A percentile compares a stretch with the other conserved stretches of the same genome.
These are phyloP conservation scores for Yponomeuta cagnagella DNA, from an alignment of 2,888 invertebrate genomes.

Conservation along the genomic window DNA sequence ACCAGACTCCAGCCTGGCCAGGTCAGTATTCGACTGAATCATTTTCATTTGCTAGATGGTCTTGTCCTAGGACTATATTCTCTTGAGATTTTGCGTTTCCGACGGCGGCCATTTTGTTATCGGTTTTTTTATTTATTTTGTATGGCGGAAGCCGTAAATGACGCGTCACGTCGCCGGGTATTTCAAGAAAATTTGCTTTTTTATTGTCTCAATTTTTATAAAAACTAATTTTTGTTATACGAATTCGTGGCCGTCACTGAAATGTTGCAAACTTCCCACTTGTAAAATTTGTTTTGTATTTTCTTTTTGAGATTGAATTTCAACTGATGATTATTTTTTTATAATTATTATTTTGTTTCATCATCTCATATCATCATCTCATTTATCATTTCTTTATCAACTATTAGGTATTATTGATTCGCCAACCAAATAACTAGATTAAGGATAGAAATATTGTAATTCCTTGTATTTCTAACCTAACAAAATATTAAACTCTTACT, in stretches of 20 bases:
- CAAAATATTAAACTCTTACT: slow-evolving; percentile 2
- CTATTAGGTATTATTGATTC: not conserved
- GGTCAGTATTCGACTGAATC: slow-evolving; percentile 47
- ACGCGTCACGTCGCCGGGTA: not conserved
- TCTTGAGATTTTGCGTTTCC: not conserved
- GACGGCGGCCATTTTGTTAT: slow-evolving; percentile 7
- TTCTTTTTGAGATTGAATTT: not conserved
- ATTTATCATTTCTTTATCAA: not conserved
- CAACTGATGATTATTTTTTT: not conserved
- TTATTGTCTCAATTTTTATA: no score
- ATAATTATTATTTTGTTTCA: not conserved
- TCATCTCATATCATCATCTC: not conserved
- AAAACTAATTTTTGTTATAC: not conserved
- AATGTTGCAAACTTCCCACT: not conserved
- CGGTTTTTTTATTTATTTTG: not conserved
- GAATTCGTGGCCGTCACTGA: no score
- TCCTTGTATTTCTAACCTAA: not conserved
- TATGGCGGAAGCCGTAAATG: not conserved
- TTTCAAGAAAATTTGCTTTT: no score
- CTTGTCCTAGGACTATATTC: slow-evolving; percentile 33
- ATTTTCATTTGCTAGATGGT: slow-evolving; percentile 51
- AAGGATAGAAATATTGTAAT: not conserved
- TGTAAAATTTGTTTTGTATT: not conserved
- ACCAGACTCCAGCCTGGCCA: slow-evolving; percentile 64
- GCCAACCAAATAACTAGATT: not conserved